Conservation (phyloP, 2,888 invertebrate species). For the Apantesis nais region DNA sequence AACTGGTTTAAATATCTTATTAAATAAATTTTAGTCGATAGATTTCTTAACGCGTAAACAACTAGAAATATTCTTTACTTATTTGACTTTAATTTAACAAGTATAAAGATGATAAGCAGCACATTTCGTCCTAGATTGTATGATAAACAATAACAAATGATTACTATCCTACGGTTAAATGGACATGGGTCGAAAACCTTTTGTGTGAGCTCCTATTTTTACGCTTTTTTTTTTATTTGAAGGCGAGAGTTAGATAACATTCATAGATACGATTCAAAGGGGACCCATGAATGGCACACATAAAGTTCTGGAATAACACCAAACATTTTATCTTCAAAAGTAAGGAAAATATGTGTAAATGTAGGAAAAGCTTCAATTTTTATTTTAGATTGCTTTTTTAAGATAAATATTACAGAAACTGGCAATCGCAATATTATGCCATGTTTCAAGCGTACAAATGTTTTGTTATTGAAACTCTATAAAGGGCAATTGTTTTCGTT, state of each 20-base stretch:
- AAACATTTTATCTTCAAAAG: constrained; percentile 37
- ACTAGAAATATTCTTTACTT: too few relatives aligned
- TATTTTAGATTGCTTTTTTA: background rate
- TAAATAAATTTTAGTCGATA: too few relatives aligned
- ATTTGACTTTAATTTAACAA: background rate
- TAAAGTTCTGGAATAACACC: constrained; percentile 38
- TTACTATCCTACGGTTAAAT: constrained; percentile 34
- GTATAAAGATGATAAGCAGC: background rate
- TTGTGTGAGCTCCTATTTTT: constrained; percentile 35
- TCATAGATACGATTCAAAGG: constrained; percentile 44
- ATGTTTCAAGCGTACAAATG: background rate
- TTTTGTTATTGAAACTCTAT: constrained; percentile 48
- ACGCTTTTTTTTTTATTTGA: constrained; percentile 34
- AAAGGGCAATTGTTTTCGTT: constrained; percentile 32
- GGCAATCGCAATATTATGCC: background rate
- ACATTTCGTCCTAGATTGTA: background rate
- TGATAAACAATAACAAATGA: constrained; percentile 25
- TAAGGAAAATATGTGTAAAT: constrained; percentile 17
- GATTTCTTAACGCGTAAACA: too few relatives aligned
- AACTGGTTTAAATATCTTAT: too few relatives aligned
- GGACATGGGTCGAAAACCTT: constrained; percentile 25
- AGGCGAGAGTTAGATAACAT: constrained; percentile 42
- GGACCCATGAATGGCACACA: constrained; percentile 40
- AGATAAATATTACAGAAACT: background rate
- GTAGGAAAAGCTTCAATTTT: constrained; percentile 10